Evolutionary conservation across 2,113 vertebrate species (phyloP), one percentile per base, ranked within the genome.

Genomic region (Mastomys natalensis): DNA sequence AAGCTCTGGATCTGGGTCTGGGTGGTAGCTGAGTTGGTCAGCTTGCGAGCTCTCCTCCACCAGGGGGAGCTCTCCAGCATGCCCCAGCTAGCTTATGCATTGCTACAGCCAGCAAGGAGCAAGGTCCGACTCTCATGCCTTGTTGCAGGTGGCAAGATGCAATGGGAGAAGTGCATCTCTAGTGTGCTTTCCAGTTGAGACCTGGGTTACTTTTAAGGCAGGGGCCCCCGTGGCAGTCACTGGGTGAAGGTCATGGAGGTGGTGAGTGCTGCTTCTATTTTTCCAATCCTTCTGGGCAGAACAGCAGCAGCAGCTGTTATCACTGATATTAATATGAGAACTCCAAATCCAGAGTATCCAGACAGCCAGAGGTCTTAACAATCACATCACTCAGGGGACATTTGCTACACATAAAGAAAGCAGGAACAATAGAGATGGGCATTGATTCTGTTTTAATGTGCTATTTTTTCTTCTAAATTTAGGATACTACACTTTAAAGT

Each of bases 181-280:
- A 66, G 12, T 66, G 12, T 66, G 64, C 11, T 66, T 29, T 29
- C 64, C 64, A 34, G 64, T 66, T 34, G 64, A 87, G 55, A 58
- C 21, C 34, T 19, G 45, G 45, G 16, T 10, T 51, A 15, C 40
- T 40, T 73, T 66, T 60, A 40, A 68, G 60, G 40, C 43, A n/a
- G 10, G 3, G 34, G 40, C 31, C 8, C 24, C 6, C 13, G 31
- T 17, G 0, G 21, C 43, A 11, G 11, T 70, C 58, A 10, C 10
- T 81, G 78, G 21, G 19, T 40, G 51, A 86, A n/a, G 45, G 21
- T 5, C 48, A 24, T 37, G 9, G 16, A 84, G 19, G 4, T 48
- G 48, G 64, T 13, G 17, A 43, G 1, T 5, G 0, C 17, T 22
- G 3, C 4, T 43, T 9, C 58, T 24, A 0, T 29, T 60, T 87